Percentiles rank a stretch among this genome's conserved stretches.
Evolutionary conservation across 2,888 invertebrate species (phyloP).

Genomic region (Ephialtes manifestator): DNA sequence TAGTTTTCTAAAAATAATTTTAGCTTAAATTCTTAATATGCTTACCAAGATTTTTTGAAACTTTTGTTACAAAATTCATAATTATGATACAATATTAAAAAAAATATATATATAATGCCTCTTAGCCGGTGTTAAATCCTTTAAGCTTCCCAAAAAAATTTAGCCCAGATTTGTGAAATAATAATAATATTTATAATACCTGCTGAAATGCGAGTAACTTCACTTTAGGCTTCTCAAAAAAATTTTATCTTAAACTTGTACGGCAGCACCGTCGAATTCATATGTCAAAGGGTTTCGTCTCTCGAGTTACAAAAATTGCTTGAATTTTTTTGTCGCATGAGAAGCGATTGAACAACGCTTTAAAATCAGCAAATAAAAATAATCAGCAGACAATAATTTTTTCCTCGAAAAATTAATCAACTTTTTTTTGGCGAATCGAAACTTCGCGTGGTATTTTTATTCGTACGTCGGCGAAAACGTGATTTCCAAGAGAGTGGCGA

Average conservation of each 20-base stretch:
- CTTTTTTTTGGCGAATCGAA: conserved; percentile 22
- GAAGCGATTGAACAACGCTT: conserved; percentile 48
- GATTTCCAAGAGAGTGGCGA: conserved; percentile 52
- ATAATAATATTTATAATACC: background rate
- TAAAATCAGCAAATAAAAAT: conserved; percentile 25
- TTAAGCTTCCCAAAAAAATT: too few species aligned
- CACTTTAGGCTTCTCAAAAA: conserved; percentile 63
- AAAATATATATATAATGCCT: too few species aligned
- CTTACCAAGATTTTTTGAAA: too few species aligned
- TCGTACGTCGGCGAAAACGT: conserved; percentile 32
- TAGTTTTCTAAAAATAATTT: too few species aligned
- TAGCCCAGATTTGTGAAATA: background rate
- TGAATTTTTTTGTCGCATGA: conserved; percentile 21
- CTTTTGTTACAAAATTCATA: too few species aligned
- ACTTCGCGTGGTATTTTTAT: background rate
- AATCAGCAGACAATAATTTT: too few species aligned
- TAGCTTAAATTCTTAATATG: too few species aligned
- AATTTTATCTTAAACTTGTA: conserved; percentile 58
- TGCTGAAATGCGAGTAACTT: background rate
- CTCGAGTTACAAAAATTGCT: conserved; percentile 51
- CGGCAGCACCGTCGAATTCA: conserved; percentile 27
- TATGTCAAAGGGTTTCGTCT: conserved; percentile 28
- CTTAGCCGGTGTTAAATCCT: too few species aligned
- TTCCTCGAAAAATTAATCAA: conserved; percentile 61
- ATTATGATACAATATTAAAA: too few species aligned